Percentiles rank a stretch among this genome's conserved stretches.
phyloP scores from a whole-genome alignment of 1,140 invertebrate species.

The Drosophila grimshawi region DNA sequence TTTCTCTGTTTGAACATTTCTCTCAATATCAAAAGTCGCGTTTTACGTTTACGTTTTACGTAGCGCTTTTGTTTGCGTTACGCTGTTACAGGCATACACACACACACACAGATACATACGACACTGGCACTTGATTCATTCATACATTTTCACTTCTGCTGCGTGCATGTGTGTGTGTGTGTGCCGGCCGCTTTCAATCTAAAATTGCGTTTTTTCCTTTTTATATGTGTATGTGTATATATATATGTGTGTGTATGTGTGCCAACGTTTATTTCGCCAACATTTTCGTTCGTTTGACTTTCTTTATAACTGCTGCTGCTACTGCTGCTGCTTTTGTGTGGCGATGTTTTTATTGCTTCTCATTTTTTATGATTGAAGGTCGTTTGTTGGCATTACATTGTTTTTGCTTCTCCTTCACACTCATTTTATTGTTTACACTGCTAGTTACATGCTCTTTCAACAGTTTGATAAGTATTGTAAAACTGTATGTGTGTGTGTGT shows the following conservation, averaged over 20 bases:
- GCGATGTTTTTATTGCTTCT: constrained; percentile 56
- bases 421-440: constrained; percentile 40
- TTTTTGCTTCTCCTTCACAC: constrained; percentile 22
- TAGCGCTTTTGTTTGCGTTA: constrained; percentile 50
- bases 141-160: constrained; percentile 66
- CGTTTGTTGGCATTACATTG: constrained; percentile 40
- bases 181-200: constrained; percentile 52
- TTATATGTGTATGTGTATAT: constrained; percentile 27
- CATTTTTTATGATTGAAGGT: constrained; percentile 74
- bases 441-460: constrained; percentile 14
- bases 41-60: constrained; percentile 54
- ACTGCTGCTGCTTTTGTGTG: constrained; percentile 33
- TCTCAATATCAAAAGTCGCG: constrained; percentile 68
- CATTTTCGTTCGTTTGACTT: constrained; percentile 50
- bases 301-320: constrained; percentile 39
- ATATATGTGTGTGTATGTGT: constrained; percentile 23
- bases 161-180: constrained; percentile 15
- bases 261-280: constrained; percentile 16
- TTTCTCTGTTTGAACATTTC: constrained; percentile 42
- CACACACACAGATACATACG: constrained; percentile 34
- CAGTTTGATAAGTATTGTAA: constrained; percentile 36
- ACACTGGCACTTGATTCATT: constrained; percentile 52
- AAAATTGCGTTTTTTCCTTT: constrained; percentile 68
- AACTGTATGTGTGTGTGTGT: constrained; percentile 14
- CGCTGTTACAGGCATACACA: constrained; percentile 24